Evolutionary conservation across 1,140 invertebrate genomes (phyloP), one percentile per base, ranked within the genome.

Genomic region (Brachionus koreanus): DNA sequence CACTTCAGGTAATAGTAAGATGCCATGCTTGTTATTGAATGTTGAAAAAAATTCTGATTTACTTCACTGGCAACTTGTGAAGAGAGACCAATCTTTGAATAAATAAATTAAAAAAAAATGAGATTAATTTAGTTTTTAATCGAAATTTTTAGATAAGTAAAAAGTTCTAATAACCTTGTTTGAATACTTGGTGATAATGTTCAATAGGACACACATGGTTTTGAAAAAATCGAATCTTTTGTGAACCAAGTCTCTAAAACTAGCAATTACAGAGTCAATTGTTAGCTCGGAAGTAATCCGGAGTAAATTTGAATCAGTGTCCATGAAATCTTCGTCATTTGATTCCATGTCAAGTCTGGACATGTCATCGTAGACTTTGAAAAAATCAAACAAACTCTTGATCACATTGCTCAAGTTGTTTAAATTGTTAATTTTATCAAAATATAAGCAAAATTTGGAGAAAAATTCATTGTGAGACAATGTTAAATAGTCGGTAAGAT

Each of bases 221-320:
- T 35, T 35, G 57, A 79, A 79, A 42, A 79, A 79, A 10, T 79
- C 29, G 33, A 57, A 61, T 39, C 76, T 35, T 37, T 63, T 79
- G 9, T 29, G 39, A 61, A 43, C 29, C n/a, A 79, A n/a, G 39
- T 57, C 37, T 65, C 49, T 79, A 3, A 57, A 42, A 42, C 76
- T 61, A 4, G 25, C 16, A 19, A 79, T 39, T 5, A 43, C 35
- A n/a, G 35, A 29, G 33, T 79, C 33, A 13, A 61, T 57, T 33
- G 49, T 79, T 13, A 79, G 35, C 7, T 61, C 49, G 9, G 49
- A 61, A 13, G 76, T 35, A 35, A 79, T 29, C 13, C 19, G n/a
- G 19, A 42, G 19, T 39, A 7, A 39, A 42, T 65, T 39, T n/a
- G 49, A 77, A 57, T 79, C 76, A n/a, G 61, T 65, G n/a, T 79